Percentiles rank a stretch among this genome's conserved stretches.
Evolutionary conservation across 2,797 vertebrate genomes (phyloP).

Genomic region (Sciurus vulgaris): DNA sequence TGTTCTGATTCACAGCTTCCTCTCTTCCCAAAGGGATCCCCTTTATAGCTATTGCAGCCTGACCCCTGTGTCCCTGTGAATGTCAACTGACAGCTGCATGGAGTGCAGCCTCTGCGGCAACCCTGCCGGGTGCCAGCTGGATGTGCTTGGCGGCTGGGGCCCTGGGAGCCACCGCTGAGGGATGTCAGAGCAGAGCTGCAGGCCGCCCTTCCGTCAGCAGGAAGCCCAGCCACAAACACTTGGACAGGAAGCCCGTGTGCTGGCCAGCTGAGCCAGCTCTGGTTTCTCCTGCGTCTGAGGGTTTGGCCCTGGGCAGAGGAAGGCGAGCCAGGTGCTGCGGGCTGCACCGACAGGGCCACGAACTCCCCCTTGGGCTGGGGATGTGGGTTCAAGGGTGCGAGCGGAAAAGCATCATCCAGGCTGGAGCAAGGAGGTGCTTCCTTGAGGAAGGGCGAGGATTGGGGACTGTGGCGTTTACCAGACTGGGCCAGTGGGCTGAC

Average conservation of each 20-base stretch:
- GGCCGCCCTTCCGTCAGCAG: conserved; percentile 81
- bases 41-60: conserved; percentile 36
- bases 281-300: conserved; percentile 77
- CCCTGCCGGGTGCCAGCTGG: conserved; percentile 72
- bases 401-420: conserved; percentile 66
- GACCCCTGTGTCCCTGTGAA: conserved; percentile 70
- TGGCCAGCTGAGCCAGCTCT: conserved; percentile 75
- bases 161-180: conserved; percentile 64
- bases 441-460: conserved; percentile 63
- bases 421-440: conserved; percentile 66
- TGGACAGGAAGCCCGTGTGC: conserved; percentile 74
- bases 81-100: conserved; percentile 63
- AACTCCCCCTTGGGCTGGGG: conserved; percentile 76
- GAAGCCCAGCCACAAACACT: conserved; percentile 80
- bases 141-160: conserved; percentile 46
- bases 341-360: conserved; percentile 49
- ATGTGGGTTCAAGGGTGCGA: conserved; percentile 72
- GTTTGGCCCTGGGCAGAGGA: conserved; percentile 71
- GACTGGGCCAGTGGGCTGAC: conserved; percentile 61
- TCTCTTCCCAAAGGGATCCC: conserved; percentile 67
- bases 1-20: conserved; percentile 71
- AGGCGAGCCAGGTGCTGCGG: conserved; percentile 79
- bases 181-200: conserved; percentile 69
- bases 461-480: conserved; percentile 45
- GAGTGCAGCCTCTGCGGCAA: not conserved